phyloP scores from a whole-genome alignment of 2,888 invertebrate genomes.

The Magallana nippona region DNA sequence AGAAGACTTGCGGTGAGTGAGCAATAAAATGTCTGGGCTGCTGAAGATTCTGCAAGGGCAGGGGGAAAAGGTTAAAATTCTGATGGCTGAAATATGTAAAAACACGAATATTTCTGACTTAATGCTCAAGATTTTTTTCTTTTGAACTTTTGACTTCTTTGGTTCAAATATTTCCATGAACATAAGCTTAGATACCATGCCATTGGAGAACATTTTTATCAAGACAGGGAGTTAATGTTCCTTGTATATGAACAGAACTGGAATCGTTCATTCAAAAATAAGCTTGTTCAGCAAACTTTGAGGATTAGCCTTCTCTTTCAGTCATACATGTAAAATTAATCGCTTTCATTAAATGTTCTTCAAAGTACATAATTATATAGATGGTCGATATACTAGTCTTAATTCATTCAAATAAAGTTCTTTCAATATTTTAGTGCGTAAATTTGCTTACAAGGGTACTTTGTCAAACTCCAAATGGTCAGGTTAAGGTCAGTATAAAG shows the following conservation, averaged over 20 bases:
- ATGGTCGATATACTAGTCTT: too few relatives aligned
- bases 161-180: constrained; percentile 18
- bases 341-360: too few relatives aligned
- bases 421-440: not conserved
- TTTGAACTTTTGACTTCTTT: constrained; percentile 22
- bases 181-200: not conserved
- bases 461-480: not conserved
- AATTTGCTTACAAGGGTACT: too few relatives aligned
- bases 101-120: not conserved
- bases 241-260: not conserved
- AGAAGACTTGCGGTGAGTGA: too few relatives aligned
- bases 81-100: not conserved
- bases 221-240: constrained; percentile 12
- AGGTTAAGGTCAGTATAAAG: not conserved
- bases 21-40: too few relatives aligned
- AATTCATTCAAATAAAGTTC: not conserved
- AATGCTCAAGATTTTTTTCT: not conserved
- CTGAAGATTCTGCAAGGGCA: not conserved
- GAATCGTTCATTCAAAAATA: not conserved
- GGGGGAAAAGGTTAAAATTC: not conserved
- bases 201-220: not conserved
- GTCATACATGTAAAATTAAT: too few relatives aligned
- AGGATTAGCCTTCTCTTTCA: too few relatives aligned
- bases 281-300: not conserved
- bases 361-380: too few relatives aligned